Evolutionary conservation across 1,140 invertebrate genomes (phyloP).

Genomic region (Musca domestica): DNA sequence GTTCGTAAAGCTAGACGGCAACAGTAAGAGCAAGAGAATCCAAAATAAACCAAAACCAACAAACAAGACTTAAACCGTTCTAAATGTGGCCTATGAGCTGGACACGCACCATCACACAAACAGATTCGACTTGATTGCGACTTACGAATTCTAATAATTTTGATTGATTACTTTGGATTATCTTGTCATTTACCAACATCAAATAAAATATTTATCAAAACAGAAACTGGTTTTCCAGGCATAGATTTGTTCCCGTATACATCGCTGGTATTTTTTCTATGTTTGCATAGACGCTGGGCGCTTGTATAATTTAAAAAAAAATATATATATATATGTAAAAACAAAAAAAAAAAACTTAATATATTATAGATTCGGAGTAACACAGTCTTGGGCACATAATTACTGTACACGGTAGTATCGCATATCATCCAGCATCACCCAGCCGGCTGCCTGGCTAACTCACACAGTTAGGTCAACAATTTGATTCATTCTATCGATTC

Average conservation of each 20-base stretch:
- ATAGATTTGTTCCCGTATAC: constrained; percentile 26
- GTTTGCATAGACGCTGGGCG: background rate
- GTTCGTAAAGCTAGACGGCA: background rate
- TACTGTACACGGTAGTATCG: constrained; percentile 17
- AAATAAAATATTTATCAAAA: constrained; percentile 54
- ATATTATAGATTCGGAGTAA: constrained; percentile 10
- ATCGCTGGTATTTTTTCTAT: background rate
- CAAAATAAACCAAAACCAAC: background rate
- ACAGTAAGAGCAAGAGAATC: background rate
- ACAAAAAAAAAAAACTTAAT: background rate
- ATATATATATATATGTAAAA: constrained; percentile 2
- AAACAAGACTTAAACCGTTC: too few species aligned
- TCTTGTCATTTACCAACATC: constrained; percentile 54
- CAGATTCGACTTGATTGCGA: constrained; percentile 39
- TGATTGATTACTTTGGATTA: constrained; percentile 55
- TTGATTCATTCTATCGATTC: background rate
- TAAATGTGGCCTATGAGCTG: constrained; percentile 13
- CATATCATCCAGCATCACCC: background rate
- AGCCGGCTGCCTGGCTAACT: background rate
- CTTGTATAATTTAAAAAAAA: constrained; percentile 15
- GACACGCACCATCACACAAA: background rate
- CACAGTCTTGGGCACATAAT: background rate
- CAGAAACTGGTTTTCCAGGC: constrained; percentile 43
- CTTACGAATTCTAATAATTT: constrained; percentile 54
- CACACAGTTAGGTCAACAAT: background rate